Evolutionary conservation across 2,797 vertebrate genomes (phyloP), one percentile per base, ranked within the genome.

Genomic region (Rhinogobio ventralis): DNA sequence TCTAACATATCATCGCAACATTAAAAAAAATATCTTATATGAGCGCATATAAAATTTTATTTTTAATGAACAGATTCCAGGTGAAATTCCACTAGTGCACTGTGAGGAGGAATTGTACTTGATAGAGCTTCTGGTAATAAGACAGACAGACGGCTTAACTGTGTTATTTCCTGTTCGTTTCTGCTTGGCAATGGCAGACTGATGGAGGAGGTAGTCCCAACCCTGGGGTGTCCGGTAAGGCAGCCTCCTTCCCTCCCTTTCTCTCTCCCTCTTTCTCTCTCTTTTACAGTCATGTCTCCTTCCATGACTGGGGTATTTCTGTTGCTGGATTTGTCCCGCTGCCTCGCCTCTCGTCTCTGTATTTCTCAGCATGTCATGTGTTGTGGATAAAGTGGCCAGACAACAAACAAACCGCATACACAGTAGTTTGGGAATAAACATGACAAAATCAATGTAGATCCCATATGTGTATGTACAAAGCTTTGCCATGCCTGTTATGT

Each of bases 131-230:
- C 14, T 72, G 19, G 42, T 80, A 33, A 33, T 36, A 49, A 78
- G 71, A 76, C 53, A 69, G 66, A 30, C 13, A 64, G 64, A n/a
- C 11, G 81, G 66, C 80, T 94, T 98, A 96, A 98, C 96, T 95
- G 64, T 95, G 94, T 96, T 98, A 94, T 98, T 97, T 95, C 97
- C 96, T 98, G 92, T 99, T 98, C 76, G 96, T 98, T 98, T 97
- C 94, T 98, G 95, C 96, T 97, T 97, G 95, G 96, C 97, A 97
- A 97, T 97, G 82, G 95, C 98, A 99, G 97, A 97, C 97, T 99
- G 98, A 99, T 96, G 98, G 96, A 97, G 95, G 95, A 96, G 94
- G 96, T 96, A 96, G 96, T 94, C 95, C 95, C 96, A 96, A 95
- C 96, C 95, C 96, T 96, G 96, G 95, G 97, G 96, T 96, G 97